Conservation (phyloP, 2,888 invertebrate genomes). For the Ceraclea dissimilis region DNA sequence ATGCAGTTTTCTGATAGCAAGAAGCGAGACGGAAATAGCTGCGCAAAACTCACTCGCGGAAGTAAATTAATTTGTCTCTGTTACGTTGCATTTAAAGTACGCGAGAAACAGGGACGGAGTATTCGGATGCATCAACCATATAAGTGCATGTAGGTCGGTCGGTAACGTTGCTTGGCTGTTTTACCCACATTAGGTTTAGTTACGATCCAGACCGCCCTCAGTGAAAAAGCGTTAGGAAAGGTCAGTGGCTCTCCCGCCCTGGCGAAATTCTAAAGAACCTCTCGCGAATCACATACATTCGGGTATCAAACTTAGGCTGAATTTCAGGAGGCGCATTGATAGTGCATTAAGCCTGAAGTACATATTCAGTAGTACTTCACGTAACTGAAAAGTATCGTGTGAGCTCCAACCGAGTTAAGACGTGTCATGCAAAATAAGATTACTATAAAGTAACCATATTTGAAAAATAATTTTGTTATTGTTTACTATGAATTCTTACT, state of each 20-base stretch:
- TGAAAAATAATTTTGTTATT: too few relatives aligned
- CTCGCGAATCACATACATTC: conserved; percentile 34
- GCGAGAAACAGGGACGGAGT: conserved; percentile 37
- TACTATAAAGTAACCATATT: too few relatives aligned
- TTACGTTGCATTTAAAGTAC: neutral
- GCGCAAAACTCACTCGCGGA: conserved; percentile 36
- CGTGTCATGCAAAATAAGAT: too few relatives aligned
- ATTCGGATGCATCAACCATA: conserved; percentile 37
- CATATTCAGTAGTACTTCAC: too few relatives aligned
- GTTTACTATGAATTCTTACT: too few relatives aligned
- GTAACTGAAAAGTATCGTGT: neutral
- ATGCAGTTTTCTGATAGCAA: conserved; percentile 31
- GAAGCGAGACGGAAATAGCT: conserved; percentile 45
- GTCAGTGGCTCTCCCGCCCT: conserved; percentile 33
- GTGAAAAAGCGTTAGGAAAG: conserved; percentile 40
- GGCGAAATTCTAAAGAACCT: conserved; percentile 37
- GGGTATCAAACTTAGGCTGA: neutral
- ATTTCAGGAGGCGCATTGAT: conserved; percentile 7
- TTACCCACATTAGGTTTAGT: conserved; percentile 23
- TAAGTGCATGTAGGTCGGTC: conserved; percentile 51
- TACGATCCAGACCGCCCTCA: conserved; percentile 26
- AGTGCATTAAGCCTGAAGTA: neutral
- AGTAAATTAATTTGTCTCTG: conserved; percentile 32
- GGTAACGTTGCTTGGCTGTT: conserved; percentile 29
- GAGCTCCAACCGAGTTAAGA: neutral